A percentile compares a stretch with the other conserved stretches of the same genome.
phyloP scores from a whole-genome alignment of 2,888 invertebrate genomes.

The Melanchra persicariae region DNA sequence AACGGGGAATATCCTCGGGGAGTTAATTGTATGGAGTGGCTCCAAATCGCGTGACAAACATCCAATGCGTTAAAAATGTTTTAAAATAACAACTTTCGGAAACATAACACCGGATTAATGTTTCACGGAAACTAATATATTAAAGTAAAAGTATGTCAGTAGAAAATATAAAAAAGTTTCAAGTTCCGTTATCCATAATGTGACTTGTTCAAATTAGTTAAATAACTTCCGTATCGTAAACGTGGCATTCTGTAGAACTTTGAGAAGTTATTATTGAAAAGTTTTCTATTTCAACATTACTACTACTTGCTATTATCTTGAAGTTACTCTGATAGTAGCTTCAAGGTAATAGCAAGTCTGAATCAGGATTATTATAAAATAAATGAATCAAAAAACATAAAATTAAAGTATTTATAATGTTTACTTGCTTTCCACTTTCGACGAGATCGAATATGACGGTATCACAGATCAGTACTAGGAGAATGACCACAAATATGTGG shows the following conservation, averaged over 20 bases:
- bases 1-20: constrained; percentile 38
- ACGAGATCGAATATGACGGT: constrained; percentile 94
- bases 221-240: constrained; percentile 23
- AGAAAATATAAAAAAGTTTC: constrained; percentile 12
- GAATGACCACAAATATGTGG: constrained; percentile 95
- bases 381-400: neutral
- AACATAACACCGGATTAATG: constrained; percentile 16
- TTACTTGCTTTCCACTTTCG: constrained; percentile 94
- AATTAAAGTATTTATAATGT: constrained; percentile 46
- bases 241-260: constrained; percentile 13
- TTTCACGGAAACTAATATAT: constrained; percentile 22
- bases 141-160: constrained; percentile 13
- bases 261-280: neutral
- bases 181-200: constrained; percentile 23
- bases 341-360: no score
- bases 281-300: neutral
- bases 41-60: constrained; percentile 39
- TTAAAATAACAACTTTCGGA: constrained; percentile 22
- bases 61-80: constrained; percentile 24
- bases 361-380: neutral
- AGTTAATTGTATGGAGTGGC: constrained; percentile 47
- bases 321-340: neutral
- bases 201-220: constrained; percentile 1
- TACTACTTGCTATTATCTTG: neutral
- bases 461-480: constrained; percentile 93